A percentile compares a stretch with the other conserved stretches of the same genome.
Conservation (phyloP, 2,113 vertebrate genomes). For the Ptychochromis oligacanthus region DNA sequence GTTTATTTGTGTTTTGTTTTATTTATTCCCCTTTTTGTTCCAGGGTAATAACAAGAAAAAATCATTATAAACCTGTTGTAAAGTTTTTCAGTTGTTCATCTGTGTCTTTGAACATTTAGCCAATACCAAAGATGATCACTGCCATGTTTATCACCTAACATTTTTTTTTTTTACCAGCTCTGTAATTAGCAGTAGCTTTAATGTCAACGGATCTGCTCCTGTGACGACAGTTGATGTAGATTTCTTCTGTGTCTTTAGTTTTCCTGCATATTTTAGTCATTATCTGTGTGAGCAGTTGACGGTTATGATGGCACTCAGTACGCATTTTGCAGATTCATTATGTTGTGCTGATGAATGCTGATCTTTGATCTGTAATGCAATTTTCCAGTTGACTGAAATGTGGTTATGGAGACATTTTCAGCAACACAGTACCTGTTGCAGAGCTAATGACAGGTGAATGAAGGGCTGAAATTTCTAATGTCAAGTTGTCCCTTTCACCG, state of each 20-base stretch:
- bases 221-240: too few relatives aligned
- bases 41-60: too few relatives aligned
- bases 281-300: neutral
- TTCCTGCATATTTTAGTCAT: neutral
- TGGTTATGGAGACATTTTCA: neutral
- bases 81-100: too few relatives aligned
- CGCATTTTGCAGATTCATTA: neutral
- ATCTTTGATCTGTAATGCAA: neutral
- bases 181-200: too few relatives aligned
- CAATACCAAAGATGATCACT: too few relatives aligned
- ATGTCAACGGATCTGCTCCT: too few relatives aligned
- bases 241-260: neutral
- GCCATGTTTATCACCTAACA: too few relatives aligned
- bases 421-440: neutral
- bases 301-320: neutral
- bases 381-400: constrained; percentile 24
- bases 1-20: too few relatives aligned
- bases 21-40: too few relatives aligned
- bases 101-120: too few relatives aligned
- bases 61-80: too few relatives aligned
- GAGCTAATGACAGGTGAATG: constrained; percentile 26
- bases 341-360: neutral
- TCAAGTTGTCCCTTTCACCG: constrained; percentile 51
- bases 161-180: too few relatives aligned
- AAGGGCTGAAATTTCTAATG: constrained; percentile 24